These are phyloP conservation scores for Zaprionus vittiger DNA, from an alignment of 1,140 invertebrate genomes.

Conservation along the genomic window DNA sequence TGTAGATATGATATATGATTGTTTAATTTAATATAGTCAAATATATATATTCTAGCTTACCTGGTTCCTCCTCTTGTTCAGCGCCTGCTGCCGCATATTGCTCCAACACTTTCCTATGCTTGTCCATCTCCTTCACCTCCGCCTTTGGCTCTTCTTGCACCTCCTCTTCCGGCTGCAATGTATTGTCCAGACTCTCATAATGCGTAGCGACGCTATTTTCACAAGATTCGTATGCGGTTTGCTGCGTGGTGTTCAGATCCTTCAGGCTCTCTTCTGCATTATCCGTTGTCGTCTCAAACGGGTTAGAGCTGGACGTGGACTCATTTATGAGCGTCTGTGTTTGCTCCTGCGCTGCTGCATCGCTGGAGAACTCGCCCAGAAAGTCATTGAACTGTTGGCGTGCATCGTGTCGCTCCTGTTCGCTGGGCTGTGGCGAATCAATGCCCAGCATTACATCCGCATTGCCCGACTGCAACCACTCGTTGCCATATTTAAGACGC, in stretches of 20 bases:
- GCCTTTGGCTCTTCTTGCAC: not conserved
- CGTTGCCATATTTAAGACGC: conserved; percentile 86
- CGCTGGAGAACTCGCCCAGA: conserved; percentile 53
- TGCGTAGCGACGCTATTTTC: conserved; percentile 46
- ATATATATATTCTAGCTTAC: not conserved
- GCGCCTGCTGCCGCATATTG: conserved; percentile 39
- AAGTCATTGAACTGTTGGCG: conserved; percentile 70
- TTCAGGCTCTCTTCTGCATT: conserved; percentile 21
- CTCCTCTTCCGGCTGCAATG: conserved; percentile 4
- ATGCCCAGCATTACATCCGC: conserved; percentile 86
- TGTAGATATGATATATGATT: no score
- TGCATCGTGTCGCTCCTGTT: conserved; percentile 46
- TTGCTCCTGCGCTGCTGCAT: not conserved
- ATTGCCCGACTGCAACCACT: conserved; percentile 86
- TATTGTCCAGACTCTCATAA: conserved; percentile 48
- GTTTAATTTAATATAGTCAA: no score
- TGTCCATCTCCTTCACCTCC: conserved; percentile 40
- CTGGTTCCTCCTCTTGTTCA: conserved; percentile 51
- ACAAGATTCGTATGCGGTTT: conserved; percentile 66
- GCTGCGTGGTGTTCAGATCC: conserved; percentile 7
- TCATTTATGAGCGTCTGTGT: conserved; percentile 46
- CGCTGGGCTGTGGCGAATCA: conserved; percentile 29
- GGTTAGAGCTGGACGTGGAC: conserved; percentile 17
- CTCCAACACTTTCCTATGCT: conserved; percentile 57
- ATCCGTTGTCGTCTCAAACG: conserved; percentile 53